phyloP scores from a whole-genome alignment of 1,140 invertebrate genomes.

The Temnothorax nylanderi region DNA sequence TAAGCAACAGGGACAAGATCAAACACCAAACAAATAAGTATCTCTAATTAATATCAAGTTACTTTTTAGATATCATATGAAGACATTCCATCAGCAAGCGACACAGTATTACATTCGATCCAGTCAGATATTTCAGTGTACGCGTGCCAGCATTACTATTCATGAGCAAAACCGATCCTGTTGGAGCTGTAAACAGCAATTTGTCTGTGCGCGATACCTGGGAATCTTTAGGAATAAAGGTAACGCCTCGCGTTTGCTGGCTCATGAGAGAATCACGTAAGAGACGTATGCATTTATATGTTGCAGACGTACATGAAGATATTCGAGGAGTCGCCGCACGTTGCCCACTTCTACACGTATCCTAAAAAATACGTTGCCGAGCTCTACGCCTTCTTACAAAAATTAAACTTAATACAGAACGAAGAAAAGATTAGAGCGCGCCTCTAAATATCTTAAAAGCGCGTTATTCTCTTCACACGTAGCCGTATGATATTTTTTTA shows the following conservation, averaged over 20 bases:
- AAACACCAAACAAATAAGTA: background rate
- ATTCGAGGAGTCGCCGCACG: conserved; percentile 94
- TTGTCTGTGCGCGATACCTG: conserved; percentile 88
- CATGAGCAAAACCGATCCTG: conserved; percentile 92
- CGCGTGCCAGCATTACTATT: conserved; percentile 92
- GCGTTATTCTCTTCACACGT: background rate
- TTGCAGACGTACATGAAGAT: conserved; percentile 91
- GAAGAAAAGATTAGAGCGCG: conserved; percentile 81
- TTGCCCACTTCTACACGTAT: conserved; percentile 92
- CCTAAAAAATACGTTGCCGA: conserved; percentile 93
- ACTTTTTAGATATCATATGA: conserved; percentile 90
- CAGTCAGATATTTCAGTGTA: conserved; percentile 92
- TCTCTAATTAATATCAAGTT: conserved; percentile 2
- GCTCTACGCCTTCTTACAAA: conserved; percentile 89
- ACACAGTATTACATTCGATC: conserved; percentile 93
- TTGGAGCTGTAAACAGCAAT: conserved; percentile 90
- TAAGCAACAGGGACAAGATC: conserved; percentile 82
- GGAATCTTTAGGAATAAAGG: conserved; percentile 89
- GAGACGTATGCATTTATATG: conserved; percentile 32
- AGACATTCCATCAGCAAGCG: conserved; percentile 91
- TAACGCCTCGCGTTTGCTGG: conserved; percentile 74
- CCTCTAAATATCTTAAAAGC: conserved; percentile 62
- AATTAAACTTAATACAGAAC: conserved; percentile 83
- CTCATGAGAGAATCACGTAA: background rate
- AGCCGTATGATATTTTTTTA: conserved; percentile 5